Conservation (phyloP, 1,140 invertebrate species). For the Arctopsyche grandis region DNA sequence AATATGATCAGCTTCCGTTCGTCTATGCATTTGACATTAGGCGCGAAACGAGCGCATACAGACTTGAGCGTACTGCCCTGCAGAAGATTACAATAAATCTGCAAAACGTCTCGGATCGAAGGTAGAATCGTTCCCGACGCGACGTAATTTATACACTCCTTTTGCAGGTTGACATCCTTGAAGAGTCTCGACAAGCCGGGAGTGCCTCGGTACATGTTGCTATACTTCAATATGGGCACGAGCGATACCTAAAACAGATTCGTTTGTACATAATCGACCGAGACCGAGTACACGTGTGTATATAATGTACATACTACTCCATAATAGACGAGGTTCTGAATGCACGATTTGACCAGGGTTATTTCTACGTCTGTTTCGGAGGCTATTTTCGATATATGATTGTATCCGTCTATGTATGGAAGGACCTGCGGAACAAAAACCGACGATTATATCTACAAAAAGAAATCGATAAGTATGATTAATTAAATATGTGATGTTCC, state of each 20-base stretch:
- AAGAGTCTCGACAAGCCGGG: conserved; percentile 80
- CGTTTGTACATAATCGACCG: conserved; percentile 20
- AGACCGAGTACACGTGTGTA: background rate
- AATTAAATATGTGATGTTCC: background rate
- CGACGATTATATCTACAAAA: background rate
- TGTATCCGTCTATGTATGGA: conserved; percentile 91
- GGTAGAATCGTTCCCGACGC: conserved; percentile 60
- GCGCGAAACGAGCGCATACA: conserved; percentile 76
- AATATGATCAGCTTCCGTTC: conserved; percentile 91
- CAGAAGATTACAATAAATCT: conserved; percentile 48
- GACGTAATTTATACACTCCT: conserved; percentile 79
- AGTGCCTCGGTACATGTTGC: conserved; percentile 91
- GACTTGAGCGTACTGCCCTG: conserved; percentile 83
- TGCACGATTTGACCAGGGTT: conserved; percentile 92
- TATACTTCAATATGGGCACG: conserved; percentile 92
- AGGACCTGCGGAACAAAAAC: conserved; percentile 71
- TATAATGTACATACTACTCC: conserved; percentile 64
- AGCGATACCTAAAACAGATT: conserved; percentile 76
- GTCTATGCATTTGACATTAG: conserved; percentile 71
- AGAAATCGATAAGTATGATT: background rate
- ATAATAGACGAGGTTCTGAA: conserved; percentile 91
- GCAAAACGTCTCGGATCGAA: conserved; percentile 39
- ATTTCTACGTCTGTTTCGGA: conserved; percentile 90
- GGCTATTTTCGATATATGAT: conserved; percentile 87
- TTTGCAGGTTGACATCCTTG: conserved; percentile 76